Conservation (phyloP, 2,113 vertebrate species). For the Thunnus thynnus region DNA sequence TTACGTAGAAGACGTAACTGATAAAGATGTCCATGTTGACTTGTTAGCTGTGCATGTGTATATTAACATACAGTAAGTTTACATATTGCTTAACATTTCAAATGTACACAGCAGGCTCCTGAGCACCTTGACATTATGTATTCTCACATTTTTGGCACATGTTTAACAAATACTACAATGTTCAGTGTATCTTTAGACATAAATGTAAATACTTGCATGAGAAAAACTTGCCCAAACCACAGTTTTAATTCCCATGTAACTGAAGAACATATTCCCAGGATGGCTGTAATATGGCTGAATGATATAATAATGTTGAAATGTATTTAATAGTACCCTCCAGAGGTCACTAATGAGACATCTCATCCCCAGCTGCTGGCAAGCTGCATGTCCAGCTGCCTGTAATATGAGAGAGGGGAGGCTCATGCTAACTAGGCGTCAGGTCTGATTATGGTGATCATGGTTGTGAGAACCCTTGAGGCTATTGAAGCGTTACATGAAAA, state of each 20-base stretch:
- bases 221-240: not conserved
- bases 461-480: slow-evolving; percentile 85
- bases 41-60: too few relatives aligned
- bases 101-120: too few relatives aligned
- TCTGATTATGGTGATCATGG: slow-evolving; percentile 92
- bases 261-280: not conserved
- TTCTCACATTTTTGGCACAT: too few relatives aligned
- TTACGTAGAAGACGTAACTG: too few relatives aligned
- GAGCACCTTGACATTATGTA: too few relatives aligned
- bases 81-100: too few relatives aligned
- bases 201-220: not conserved
- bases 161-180: too few relatives aligned
- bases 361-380: slow-evolving; percentile 63
- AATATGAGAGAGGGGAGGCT: slow-evolving; percentile 81
- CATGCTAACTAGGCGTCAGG: slow-evolving; percentile 89
- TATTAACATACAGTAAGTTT: too few relatives aligned
- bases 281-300: slow-evolving; percentile 18
- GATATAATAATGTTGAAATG: slow-evolving; percentile 14
- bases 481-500: slow-evolving; percentile 78
- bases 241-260: not conserved
- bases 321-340: slow-evolving; percentile 47
- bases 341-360: slow-evolving; percentile 37
- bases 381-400: slow-evolving; percentile 87
- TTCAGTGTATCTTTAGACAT: too few relatives aligned
- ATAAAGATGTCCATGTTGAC: too few relatives aligned